phyloP scores from a whole-genome alignment of 37 sponge, comb jelly and placozoan genomes.

The Trichoplax adhaerens region DNA sequence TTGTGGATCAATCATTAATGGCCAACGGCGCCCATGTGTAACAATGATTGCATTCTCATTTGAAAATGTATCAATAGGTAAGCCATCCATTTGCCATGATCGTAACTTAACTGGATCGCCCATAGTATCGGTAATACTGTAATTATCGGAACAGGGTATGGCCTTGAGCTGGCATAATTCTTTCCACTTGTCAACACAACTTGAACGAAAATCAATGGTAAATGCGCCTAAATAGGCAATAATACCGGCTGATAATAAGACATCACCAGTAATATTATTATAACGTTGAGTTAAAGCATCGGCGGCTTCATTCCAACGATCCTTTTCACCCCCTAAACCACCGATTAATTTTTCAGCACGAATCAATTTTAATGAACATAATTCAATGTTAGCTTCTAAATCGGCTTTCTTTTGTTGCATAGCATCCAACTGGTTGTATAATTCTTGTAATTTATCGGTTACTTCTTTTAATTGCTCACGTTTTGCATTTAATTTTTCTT shows the following conservation, averaged over 20 bases:
- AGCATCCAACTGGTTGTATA: conserved; percentile 77
- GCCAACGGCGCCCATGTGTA: conserved; percentile 84
- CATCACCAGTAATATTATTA: conserved; percentile 81
- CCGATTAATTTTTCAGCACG: conserved; percentile 93
- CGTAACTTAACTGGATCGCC: conserved; percentile 93
- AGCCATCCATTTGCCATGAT: conserved; percentile 84
- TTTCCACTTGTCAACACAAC: conserved; percentile 71
- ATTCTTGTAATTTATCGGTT: conserved; percentile 61
- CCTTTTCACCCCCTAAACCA: conserved; percentile 97
- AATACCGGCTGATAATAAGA: conserved; percentile 80
- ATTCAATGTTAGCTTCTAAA: conserved; percentile 72
- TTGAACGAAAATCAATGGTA: conserved; percentile 67
- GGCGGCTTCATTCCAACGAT: conserved; percentile 83
- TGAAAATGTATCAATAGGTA: conserved; percentile 94
- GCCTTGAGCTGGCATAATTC: conserved; percentile 49
- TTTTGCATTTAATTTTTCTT: conserved; percentile 81
- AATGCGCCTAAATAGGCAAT: conserved; percentile 97
- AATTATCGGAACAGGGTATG: conserved; percentile 55
- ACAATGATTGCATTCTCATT: conserved; percentile 90
- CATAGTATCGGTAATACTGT: conserved; percentile 67
- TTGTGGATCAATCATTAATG: conserved; percentile 96
- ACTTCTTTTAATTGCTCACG: conserved; percentile 70
- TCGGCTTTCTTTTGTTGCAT: conserved; percentile 52
- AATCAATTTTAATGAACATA: conserved; percentile 85
- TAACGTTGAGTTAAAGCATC: conserved; percentile 28